Base-by-base conservation (phyloP, 2,797 vertebrate species). In the Neosalanx taihuensis region DNA sequence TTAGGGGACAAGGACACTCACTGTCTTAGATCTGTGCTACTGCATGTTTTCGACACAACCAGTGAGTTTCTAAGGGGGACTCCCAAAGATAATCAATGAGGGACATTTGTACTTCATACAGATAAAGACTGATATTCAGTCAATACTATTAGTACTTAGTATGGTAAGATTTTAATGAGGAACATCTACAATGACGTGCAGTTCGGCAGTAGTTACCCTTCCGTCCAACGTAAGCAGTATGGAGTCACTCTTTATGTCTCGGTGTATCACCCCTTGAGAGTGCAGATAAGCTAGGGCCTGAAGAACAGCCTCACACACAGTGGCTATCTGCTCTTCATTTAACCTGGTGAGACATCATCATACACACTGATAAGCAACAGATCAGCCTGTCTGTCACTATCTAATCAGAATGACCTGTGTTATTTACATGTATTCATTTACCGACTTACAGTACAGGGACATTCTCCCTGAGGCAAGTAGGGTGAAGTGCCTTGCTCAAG, bases 181-280 rank as follows among this genome's bases (percentile, higher is more conserved):
- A 46, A 12, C 20, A n/a, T 53, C 33, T 30, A 15, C n/a, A 33
- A 18, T 56, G 49, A 33, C 17, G 15, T 20, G 18, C 51, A 56
- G 10, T n/a, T 29, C 26, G 29, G 51, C 29, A 53, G 20, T 13
- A 71, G 88, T 71, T 85, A 95, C 95, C 92, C 94, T 89, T 64
- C 95, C 95, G 5, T 95, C 95, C 0, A 94, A 83, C 0, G 94
- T 94, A 66, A 96, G 81, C 4, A 96, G 91, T 67, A 96, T 96
- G 65, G 94, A 96, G 84, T 96, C 94, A 0, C 95, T 96, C 86
- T 96, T 96, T 82, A 95, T 94, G 88, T 96, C 95, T 37, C 95
- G 79, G 85, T 96, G 95, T 78, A 96, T 96, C 78, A 95, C 94
- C 0, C 94, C 94, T 79, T 95, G 93, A 23, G 93, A 90, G 15